Percentiles rank a stretch among this genome's conserved stretches.
Conservation (phyloP, 2,113 vertebrate species). For the Aix galericulata region DNA sequence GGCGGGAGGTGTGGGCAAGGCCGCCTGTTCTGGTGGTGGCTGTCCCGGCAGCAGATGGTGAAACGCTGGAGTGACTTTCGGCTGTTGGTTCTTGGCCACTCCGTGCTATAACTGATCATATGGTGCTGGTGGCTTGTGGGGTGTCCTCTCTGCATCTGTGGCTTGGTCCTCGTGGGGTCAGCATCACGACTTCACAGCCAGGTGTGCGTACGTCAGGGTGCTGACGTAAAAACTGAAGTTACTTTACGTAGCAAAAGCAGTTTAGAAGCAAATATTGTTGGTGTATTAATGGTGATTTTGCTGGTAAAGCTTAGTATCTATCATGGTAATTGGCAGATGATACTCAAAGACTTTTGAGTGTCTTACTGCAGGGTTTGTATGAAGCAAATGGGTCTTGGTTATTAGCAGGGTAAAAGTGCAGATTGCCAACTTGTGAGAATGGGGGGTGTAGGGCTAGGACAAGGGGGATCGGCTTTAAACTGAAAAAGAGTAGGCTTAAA, state of each 20-base stretch:
- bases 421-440: background rate
- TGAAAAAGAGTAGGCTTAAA: too few species aligned
- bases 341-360: background rate
- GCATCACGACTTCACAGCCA: background rate
- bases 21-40: background rate
- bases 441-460: too few species aligned
- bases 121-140: background rate
- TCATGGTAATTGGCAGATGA: background rate
- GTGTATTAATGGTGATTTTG: background rate
- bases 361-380: background rate
- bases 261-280: background rate
- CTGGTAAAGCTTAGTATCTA: background rate
- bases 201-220: background rate
- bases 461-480: too few species aligned
- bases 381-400: background rate
- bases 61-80: accelerated
- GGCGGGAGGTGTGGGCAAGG: background rate
- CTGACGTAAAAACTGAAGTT: background rate
- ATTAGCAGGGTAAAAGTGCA: background rate
- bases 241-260: background rate
- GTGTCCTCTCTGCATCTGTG: background rate
- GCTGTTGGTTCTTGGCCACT: background rate
- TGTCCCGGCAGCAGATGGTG: background rate
- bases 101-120: background rate
- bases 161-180: background rate